Percentiles rank a stretch among this genome's conserved stretches.
Evolutionary conservation across 2,888 invertebrate species (phyloP).

Genomic region (Lymantria dispar): DNA sequence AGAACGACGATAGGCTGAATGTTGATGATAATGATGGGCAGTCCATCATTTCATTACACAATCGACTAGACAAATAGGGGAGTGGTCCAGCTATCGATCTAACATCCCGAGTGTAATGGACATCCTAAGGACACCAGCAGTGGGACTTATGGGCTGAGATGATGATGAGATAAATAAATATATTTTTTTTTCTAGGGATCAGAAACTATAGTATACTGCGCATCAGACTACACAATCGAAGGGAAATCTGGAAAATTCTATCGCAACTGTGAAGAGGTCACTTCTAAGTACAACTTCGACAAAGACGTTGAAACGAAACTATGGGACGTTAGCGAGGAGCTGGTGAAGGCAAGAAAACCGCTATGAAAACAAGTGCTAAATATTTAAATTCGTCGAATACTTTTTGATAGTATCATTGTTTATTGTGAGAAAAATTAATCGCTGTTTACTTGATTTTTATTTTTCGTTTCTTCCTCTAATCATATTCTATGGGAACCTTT

Average conservation of each 20-base stretch:
- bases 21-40: too few relatives aligned
- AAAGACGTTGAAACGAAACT: constrained; percentile 84
- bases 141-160: too few relatives aligned
- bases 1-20: too few relatives aligned
- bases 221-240: constrained; percentile 83
- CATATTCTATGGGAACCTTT: too few relatives aligned
- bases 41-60: too few relatives aligned
- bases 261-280: constrained; percentile 86
- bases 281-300: constrained; percentile 83
- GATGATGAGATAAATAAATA: background rate
- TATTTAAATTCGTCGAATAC: constrained; percentile 2
- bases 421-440: background rate
- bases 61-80: too few relatives aligned
- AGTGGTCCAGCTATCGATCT: too few relatives aligned
- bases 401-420: constrained; percentile 5
- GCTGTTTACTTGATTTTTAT: background rate
- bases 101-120: too few relatives aligned
- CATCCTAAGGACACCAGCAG: too few relatives aligned
- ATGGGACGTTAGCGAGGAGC: constrained; percentile 86
- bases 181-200: constrained; percentile 83
- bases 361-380: constrained; percentile 37
- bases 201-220: constrained; percentile 90
- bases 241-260: constrained; percentile 89
- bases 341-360: constrained; percentile 70
- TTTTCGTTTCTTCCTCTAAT: too few relatives aligned